Conservation (phyloP, 2,113 vertebrate species). For the Apteryx mantelli region DNA sequence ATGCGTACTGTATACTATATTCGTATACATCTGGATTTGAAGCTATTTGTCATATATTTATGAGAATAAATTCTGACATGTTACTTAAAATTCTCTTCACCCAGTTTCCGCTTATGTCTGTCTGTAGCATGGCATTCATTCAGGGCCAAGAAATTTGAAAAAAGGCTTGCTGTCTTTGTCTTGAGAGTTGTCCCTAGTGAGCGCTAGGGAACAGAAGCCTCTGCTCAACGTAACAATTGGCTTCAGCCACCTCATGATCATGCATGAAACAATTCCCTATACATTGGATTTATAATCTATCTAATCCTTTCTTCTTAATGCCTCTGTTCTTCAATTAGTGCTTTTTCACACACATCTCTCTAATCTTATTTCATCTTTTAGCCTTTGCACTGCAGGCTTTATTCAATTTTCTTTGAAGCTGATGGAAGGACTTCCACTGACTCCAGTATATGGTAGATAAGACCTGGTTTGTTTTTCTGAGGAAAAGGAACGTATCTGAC, state of each 20-base stretch:
- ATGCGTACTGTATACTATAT: not conserved
- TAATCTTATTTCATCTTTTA: conserved; percentile 17
- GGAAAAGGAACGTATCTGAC: not conserved
- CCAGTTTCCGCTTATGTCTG: not conserved
- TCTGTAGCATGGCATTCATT: not conserved
- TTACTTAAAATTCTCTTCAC: not conserved
- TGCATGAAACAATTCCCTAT: not conserved
- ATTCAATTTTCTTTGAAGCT: not conserved
- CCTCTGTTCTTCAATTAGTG: conserved; percentile 9
- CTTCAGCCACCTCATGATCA: not conserved
- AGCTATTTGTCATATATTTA: not conserved
- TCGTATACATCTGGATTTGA: not conserved
- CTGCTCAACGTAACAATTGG: not conserved
- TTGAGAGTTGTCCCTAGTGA: not conserved
- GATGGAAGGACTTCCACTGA: not conserved
- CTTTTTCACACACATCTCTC: not conserved
- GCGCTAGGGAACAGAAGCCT: not conserved
- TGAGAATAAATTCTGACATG: not conserved
- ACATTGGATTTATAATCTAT: not conserved
- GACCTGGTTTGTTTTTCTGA: not conserved
- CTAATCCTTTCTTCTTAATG: conserved; percentile 28
- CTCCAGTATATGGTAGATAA: not conserved
- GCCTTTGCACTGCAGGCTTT: not conserved
- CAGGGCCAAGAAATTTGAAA: not conserved
- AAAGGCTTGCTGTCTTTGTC: not conserved